Evolutionary conservation across 1,140 invertebrate species (phyloP), one percentile per base, ranked within the genome.

Genomic region (Calosoma granatense): DNA sequence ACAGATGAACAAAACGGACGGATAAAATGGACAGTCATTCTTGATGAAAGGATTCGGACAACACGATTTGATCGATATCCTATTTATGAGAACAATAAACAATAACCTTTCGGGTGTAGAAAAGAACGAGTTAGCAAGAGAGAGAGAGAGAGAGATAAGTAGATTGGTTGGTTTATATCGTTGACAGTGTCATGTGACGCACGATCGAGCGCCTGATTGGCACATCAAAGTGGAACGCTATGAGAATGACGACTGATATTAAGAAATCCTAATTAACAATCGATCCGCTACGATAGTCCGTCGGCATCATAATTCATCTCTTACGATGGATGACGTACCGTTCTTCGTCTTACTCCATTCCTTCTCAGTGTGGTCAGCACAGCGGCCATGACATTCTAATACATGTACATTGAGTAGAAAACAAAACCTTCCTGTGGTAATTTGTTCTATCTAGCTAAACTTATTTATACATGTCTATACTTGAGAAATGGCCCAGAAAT

Each of bases 141-240:
- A 36, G n/a, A 36, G 26, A 36, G n/a, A n/a, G n/a, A n/a, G n/a
- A n/a, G n/a, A n/a, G n/a, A n/a, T n/a, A n/a, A n/a, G n/a, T n/a
- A n/a, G n/a, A 36, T 6, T n/a, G 6, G 41, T 17, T 4, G 56
- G 47, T 30, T 9, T 54, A 20, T 22, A n/a, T 20, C 23, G 55
- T 54, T 59, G 58, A 61, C 58, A 59, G 54, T 61, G 60, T 56
- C 55, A 54, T 21, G 57, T 63, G 61, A 63, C 59, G 61, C 61
- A 63, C 61, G 61, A 63, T 47, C 59, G 61, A 59, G 52, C 59
- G 51, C 51, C 59, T 63, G 61, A 63, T 56, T 61, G 61, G 56
- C 61, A 60, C 54, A 47, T 61, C 59, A 61, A 63, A 63, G 61
- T 63, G 57, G 56, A 54, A 56, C 57, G 51, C 55, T 30, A 62